Conservation (phyloP, 1,140 invertebrate species). For the Euglossa dilemma region DNA sequence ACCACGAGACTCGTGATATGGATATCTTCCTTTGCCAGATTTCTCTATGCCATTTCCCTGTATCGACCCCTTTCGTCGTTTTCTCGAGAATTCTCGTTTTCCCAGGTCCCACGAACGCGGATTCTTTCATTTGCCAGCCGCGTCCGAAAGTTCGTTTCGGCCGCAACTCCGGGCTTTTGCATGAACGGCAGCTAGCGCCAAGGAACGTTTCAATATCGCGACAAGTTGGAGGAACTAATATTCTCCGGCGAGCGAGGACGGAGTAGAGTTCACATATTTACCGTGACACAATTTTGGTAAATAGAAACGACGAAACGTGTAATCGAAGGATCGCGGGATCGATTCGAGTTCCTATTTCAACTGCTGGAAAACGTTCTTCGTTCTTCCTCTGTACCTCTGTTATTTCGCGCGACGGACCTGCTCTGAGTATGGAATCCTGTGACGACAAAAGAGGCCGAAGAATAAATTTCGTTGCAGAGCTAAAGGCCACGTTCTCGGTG, state of each 20-base stretch:
- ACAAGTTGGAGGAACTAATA: constrained; percentile 48
- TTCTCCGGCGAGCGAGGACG: constrained; percentile 15
- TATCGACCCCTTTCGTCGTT: background rate
- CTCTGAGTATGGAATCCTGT: background rate
- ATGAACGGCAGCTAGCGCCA: constrained; percentile 19
- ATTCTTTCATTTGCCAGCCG: constrained; percentile 54
- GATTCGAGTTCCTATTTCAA: constrained; percentile 18
- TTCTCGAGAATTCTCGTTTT: background rate
- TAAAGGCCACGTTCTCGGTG: too few relatives aligned
- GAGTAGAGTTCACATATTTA: constrained; percentile 22
- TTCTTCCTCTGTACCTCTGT: background rate
- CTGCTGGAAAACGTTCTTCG: background rate
- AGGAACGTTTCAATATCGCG: constrained; percentile 45
- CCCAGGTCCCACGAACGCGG: background rate
- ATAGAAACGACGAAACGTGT: constrained; percentile 45
- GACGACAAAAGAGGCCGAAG: too few relatives aligned
- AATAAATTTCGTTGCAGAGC: too few relatives aligned
- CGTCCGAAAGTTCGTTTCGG: constrained; percentile 36
- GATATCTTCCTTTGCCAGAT: too few relatives aligned
- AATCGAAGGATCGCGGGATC: constrained; percentile 31
- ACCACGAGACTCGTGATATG: too few relatives aligned
- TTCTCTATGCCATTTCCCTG: background rate
- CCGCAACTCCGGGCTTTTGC: constrained; percentile 17
- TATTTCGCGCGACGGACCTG: background rate
- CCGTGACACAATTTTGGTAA: constrained; percentile 44